Percentiles rank a stretch among this genome's conserved stretches.
Evolutionary conservation across 23 tunicate genomes (phyloP).

Genomic region (Ciona savignyi): DNA sequence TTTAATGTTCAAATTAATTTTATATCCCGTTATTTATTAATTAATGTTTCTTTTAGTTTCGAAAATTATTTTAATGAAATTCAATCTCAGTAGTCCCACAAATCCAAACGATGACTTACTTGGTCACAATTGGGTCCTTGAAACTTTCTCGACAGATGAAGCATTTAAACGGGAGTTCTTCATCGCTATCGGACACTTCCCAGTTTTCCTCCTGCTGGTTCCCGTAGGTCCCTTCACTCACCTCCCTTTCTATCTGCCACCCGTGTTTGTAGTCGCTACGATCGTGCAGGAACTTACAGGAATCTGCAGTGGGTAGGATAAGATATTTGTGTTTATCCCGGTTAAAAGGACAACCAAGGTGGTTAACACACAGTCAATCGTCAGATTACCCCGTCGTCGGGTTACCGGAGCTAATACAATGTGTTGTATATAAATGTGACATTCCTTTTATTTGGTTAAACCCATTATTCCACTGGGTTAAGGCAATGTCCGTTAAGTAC

Average conservation of each 20-base stretch:
- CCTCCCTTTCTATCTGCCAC: slow-evolving; percentile 95
- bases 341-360: too few relatives aligned
- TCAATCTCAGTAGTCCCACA: too few relatives aligned
- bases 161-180: slow-evolving; percentile 94
- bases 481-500: slow-evolving; percentile 94
- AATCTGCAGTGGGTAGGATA: slow-evolving; percentile 33
- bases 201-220: slow-evolving; percentile 92
- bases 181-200: slow-evolving; percentile 96
- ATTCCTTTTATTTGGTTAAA: slow-evolving; percentile 83
- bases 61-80: background rate
- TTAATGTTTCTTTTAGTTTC: background rate
- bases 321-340: background rate
- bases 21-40: background rate
- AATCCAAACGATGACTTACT: slow-evolving; percentile 26
- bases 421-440: slow-evolving; percentile 65
- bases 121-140: slow-evolving; percentile 80
- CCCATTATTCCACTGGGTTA: slow-evolving; percentile 76
- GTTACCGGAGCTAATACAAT: too few relatives aligned
- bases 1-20: too few relatives aligned
- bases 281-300: slow-evolving; percentile 97
- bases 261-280: slow-evolving; percentile 99
- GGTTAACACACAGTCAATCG: too few relatives aligned
- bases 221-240: slow-evolving; percentile 73
- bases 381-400: too few relatives aligned
- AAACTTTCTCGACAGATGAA: slow-evolving; percentile 80